Base-by-base conservation (phyloP, 2,797 vertebrate species). In the Helicolenus hilgendorfi region DNA sequence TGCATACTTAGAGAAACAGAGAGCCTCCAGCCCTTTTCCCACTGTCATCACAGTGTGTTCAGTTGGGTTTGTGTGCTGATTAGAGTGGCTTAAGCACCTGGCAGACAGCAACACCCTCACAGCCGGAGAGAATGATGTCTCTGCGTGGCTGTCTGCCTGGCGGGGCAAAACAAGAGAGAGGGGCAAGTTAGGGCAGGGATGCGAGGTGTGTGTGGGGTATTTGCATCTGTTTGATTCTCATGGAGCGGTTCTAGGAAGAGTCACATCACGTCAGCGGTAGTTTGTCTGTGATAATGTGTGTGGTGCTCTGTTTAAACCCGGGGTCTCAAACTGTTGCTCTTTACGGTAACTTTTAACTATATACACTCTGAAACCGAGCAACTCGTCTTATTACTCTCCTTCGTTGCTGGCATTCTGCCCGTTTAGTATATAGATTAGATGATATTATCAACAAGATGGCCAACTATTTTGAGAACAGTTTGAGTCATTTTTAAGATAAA, bases 161-260 rank as follows among this genome's bases (percentile, higher is more conserved):
- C 38, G 49, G 72, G 73, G 89, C 87, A 92, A 93, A 92, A 95
- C 92, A 90, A 93, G 84, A 89, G 78, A 85, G 68, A 84, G 85
- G 85, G 92, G 86, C 96, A 96, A 93, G 96, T 96, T 87, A 53
- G 92, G 94, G 85, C 96, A 97, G 75, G 81, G 94, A 87, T 2
- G 20, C n/a, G 58, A 88, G 86, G 84, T 79, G 86, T 87, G 91
- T 84, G 85, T 69, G 84, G 77, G 76, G 63, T 62, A 55, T 87
- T 63, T 81, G 74, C 80, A 77, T 87, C 56, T 67, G 65, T 90
- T 78, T 91, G 80, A 88, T 89, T 92, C 91, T 80, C 87, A 91
- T 89, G 90, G 71, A 33, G 62, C n/a, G 1, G 55, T 64, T 70
- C 18, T 68, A 83, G 35, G 26, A 68, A 69, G 55, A 78, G 67